Evolutionary conservation across 2,113 vertebrate genomes (phyloP), one percentile per base, ranked within the genome.

Genomic region (Potamarius usumacintae): DNA sequence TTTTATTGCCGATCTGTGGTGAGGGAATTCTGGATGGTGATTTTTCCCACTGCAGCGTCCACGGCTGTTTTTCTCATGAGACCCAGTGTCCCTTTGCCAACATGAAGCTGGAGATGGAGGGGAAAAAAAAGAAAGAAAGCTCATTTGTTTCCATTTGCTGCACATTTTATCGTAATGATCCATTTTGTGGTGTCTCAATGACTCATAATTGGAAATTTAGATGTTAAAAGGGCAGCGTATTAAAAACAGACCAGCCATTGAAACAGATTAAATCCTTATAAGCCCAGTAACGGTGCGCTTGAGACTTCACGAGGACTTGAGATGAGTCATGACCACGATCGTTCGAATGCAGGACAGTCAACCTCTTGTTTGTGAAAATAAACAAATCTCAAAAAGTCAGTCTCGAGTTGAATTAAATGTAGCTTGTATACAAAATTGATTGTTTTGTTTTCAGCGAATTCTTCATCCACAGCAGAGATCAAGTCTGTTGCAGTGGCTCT

Each of bases 1-100:
- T 72, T 89, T 80, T 90, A 74, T 82, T 88, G 74, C 72, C 63
- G 53, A 77, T 71, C 34, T 30, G 77, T 57, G 76, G 65, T 84
- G 79, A 65, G 81, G 63, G 83, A 76, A 82, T 86, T 83, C 80
- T 17, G 67, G 88, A 88, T 90, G 77, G 84, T 86, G 48, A 82
- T 42, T 71, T 86, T 88, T 65, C 25, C 11, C 60, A 85, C 84
- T 76, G 71, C 87, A 84, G 60, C 65, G 81, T 86, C 89, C 27
- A 60, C 18, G 63, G 50, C 79, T 85, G 65, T 72, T 85, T 84
- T 85, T 52, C 88, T 90, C 86, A 92, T 88, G 86, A 83, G 84
- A 90, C 85, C 71, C 50, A 6, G 5, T 60, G 50, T 88, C 87
- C 74, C 84, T 65, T 88, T 69, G 57, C 53, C 62, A 17, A 8